Evolutionary conservation across 2,888 invertebrate genomes (phyloP).

Genomic region (Spodoptera picta): DNA sequence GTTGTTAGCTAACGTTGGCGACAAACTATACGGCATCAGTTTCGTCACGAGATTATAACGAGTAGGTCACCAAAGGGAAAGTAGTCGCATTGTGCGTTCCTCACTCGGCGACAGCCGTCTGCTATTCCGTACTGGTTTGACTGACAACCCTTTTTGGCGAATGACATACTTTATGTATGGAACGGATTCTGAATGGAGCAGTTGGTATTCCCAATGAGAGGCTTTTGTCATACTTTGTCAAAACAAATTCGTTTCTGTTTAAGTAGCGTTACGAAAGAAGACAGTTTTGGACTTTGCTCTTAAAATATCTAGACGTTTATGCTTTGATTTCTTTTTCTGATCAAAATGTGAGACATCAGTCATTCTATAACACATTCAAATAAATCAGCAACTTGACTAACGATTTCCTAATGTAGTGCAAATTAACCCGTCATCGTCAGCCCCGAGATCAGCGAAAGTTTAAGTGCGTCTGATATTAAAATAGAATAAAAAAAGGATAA

Average conservation of each 20-base stretch:
- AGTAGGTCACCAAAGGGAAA: conserved; percentile 62
- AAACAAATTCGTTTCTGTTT: conserved; percentile 20
- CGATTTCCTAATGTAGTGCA: conserved; percentile 41
- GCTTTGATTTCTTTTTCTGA: conserved; percentile 14
- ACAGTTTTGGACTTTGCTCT: conserved; percentile 10
- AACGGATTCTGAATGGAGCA: conserved; percentile 7
- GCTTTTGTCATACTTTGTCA: conserved; percentile 9
- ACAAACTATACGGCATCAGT: conserved; percentile 60
- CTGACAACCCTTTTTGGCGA: conserved; percentile 19
- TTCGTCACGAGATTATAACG: conserved; percentile 67
- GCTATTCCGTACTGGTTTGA: conserved; percentile 19
- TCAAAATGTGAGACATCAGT: conserved; percentile 5
- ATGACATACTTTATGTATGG: conserved; percentile 24
- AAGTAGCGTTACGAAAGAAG: conserved; percentile 14
- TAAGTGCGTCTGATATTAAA: conserved; percentile 65
- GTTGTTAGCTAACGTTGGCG: conserved; percentile 72
- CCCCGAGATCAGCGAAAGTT: conserved; percentile 66
- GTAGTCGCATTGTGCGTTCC: conserved; percentile 44
- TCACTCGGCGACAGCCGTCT: conserved; percentile 14
- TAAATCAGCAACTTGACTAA: conserved; percentile 25
- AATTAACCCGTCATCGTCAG: conserved; percentile 39
- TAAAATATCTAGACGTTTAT: neutral
- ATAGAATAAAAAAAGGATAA: conserved; percentile 73
- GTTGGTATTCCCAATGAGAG: conserved; percentile 15
- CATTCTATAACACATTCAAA: conserved; percentile 19